These are phyloP conservation scores for Geotrupes spiniger DNA, from an alignment of 2,888 invertebrate genomes.

Conservation along the genomic window DNA sequence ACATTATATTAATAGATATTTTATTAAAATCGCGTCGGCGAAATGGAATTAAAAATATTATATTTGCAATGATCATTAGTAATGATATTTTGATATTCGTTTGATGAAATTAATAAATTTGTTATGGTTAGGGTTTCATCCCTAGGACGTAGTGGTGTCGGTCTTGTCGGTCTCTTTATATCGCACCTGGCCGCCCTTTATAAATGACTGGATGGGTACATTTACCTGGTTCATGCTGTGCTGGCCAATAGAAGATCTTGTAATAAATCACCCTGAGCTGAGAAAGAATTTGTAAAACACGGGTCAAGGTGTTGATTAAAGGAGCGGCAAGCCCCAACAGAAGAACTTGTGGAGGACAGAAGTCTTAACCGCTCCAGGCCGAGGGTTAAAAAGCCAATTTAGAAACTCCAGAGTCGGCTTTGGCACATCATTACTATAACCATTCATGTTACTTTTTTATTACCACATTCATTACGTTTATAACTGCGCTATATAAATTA, in stretches of 20 bases:
- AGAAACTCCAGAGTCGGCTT: constrained; percentile 28
- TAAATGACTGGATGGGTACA: constrained; percentile 41
- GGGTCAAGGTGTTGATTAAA: constrained; percentile 49
- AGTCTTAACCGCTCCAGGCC: constrained; percentile 33
- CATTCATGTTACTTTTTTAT: constrained; percentile 12
- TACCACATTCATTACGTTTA: constrained; percentile 3
- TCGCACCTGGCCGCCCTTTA: constrained; percentile 42
- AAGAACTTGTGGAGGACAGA: constrained; percentile 33
- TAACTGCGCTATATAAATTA: no score
- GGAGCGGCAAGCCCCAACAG: constrained; percentile 41
- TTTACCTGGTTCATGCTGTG: constrained; percentile 45
- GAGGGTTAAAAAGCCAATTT: constrained; percentile 37
- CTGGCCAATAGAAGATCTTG: constrained; percentile 47
- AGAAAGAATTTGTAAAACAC: constrained; percentile 49
- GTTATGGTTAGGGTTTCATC: constrained; percentile 40
- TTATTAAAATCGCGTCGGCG: no score
- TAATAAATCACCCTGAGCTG: constrained; percentile 50
- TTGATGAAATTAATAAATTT: constrained; percentile 38
- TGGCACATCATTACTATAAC: constrained; percentile 27
- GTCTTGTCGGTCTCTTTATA: constrained; percentile 37
- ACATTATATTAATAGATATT: no score
- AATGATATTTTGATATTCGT: constrained; percentile 26
- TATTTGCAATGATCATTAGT: constrained; percentile 14
- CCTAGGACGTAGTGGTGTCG: constrained; percentile 34
- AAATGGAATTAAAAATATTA: neutral